Base-by-base conservation (phyloP, 2,888 invertebrate genomes). In the Campaea margaritaria region DNA sequence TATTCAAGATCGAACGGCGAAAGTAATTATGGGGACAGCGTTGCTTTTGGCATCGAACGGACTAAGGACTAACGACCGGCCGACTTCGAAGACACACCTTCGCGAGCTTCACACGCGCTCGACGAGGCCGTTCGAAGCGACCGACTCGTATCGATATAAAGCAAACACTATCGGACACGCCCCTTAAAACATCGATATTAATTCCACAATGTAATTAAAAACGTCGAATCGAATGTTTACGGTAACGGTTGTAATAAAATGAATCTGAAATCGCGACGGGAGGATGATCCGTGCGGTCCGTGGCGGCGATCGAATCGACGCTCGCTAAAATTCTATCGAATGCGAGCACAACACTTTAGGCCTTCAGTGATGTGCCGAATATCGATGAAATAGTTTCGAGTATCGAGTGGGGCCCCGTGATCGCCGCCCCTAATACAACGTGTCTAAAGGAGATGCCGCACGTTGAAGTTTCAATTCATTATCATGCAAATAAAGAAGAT, bases 91-190 rank as follows among this genome's bases (percentile, higher is more conserved):
- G 79, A 74, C 76, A 73, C 70, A 70, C 70, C 67, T 67, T 67
- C 62, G 51, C 62, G 69, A 66, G 69, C 66, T 64, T 56, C 62
- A 68, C 64, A 62, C 59, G 53, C 55, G 62, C 68, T 36, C 54
- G 56, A 59, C 69, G 68, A 70, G 55, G 64, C 77, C 73, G 73
- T 73, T 79, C 77, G 67, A 82, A 77, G 73, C 74, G 62, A 77
- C 68, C 74, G 78, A 76, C 56, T 76, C 72, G 70, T 74, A 73
- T 82, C 81, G 78, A 82, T 82, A 80, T 81, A 80, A 82, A 76
- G 85, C 85, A 86, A 85, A 87, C 90, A 88, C 89, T 85, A 86
- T 89, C 91, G 87, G 89, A 87, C 86, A 87, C 85, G 82, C 85
- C 87, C 82, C 72, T 81, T 71, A 67, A 71, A 61, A 51, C 81